Evolutionary conservation across 2,888 invertebrate genomes (phyloP).

Genomic region (Hedychridium roseum): DNA sequence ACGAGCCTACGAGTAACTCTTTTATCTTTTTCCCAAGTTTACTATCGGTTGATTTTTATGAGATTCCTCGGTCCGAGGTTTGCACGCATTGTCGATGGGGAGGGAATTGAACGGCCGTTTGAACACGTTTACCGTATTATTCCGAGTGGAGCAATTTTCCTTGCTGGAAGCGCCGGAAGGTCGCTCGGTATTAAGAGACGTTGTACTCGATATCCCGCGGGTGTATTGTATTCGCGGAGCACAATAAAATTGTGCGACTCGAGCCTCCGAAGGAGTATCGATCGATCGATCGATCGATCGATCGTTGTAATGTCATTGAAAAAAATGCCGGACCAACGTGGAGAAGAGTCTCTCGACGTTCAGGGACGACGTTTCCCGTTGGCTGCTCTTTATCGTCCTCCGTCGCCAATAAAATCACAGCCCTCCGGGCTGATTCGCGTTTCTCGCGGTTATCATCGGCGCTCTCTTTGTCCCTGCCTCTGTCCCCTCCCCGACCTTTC

Average conservation of each 20-base stretch:
- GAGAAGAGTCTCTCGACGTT: background rate
- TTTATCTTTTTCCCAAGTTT: no score
- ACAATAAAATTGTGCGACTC: no score
- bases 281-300: conserved; percentile 31
- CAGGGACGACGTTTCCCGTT: background rate
- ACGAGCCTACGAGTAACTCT: no score
- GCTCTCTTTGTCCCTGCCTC: background rate
- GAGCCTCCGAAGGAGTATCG: conserved; percentile 26
- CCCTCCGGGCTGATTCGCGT: conserved; percentile 26
- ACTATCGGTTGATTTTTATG: no score
- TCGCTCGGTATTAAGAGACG: no score
- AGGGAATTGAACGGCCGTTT: no score
- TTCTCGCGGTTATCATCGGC: conserved; percentile 10
- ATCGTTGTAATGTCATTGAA: background rate
- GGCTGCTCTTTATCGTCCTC: conserved; percentile 8
- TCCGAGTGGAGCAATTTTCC: no score
- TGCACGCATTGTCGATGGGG: no score
- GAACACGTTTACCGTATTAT: no score
- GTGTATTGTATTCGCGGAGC: conserved; percentile 14
- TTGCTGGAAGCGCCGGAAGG: no score
- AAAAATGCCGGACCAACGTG: background rate
- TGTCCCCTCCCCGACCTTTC: background rate
- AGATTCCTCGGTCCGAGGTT: no score
- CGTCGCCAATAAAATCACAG: conserved; percentile 27
- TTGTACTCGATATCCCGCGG: no score